A percentile compares a stretch with the other conserved stretches of the same genome.
Conservation (phyloP, 2,113 vertebrate species). For the Gymnorhina tibicen region DNA sequence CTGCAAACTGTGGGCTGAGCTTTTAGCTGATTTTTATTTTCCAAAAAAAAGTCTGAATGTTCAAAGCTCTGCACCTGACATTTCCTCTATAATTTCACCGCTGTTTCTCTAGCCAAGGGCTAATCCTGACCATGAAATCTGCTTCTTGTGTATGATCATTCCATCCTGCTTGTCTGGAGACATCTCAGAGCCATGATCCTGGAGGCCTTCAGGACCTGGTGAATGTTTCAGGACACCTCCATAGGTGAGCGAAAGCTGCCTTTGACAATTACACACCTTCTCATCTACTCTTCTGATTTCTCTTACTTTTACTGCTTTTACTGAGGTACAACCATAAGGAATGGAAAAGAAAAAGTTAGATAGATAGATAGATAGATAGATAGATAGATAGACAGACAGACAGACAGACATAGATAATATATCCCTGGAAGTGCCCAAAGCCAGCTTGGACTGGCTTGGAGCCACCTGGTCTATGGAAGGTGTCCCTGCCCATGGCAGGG, state of each 20-base stretch:
- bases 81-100: background rate
- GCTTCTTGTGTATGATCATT: background rate
- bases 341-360: background rate
- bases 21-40: background rate
- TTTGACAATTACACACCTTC: background rate
- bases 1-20: background rate
- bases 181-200: background rate
- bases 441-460: background rate
- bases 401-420: background rate
- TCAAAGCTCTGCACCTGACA: background rate
- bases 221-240: background rate
- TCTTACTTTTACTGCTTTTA: background rate
- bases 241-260: background rate
- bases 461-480: background rate
- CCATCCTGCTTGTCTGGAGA: background rate
- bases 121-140: background rate
- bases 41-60: rapidly evolving
- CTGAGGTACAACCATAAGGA: background rate
- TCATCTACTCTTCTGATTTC: background rate
- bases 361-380: background rate
- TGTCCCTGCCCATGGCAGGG: background rate
- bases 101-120: background rate
- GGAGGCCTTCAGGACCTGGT: background rate
- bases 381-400: background rate
- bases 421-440: background rate